Base-by-base conservation (phyloP, 2,888 invertebrate genomes). In the Eupithecia dodoneata region DNA sequence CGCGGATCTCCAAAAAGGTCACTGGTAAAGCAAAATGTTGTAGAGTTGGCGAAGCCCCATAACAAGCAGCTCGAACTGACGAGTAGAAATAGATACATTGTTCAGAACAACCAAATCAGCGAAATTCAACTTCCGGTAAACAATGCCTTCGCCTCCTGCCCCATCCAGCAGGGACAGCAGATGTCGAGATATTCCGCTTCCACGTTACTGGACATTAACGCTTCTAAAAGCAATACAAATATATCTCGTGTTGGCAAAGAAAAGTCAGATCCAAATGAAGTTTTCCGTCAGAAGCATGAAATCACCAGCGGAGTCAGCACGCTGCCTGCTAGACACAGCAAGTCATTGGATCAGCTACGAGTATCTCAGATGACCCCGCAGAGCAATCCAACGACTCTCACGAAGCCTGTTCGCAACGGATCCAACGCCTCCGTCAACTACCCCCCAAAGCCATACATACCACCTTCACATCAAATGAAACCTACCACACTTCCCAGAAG, bases 261-360 rank as follows among this genome's bases (percentile, higher is more conserved):
- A n/a, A 90, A 89, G 83, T 83, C 83, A 52, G 89, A 93, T 81
- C 84, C 85, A 42, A 91, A 89, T 77, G 92, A 93, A 86, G 88
- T 87, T 3, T 89, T 92, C 76, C 89, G 87, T 63, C 92, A 92
- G 80, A 93, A 93, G 86, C 92, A 91, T 83, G 92, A 92, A 89
- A 91, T 94, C 63, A 91, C 90, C 13, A 94, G 93, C 79, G 95
- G 95, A 52, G 93, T 95, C 12, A 96, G 94, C 67, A 96, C 96
- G 0, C 87, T 97, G 69, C 97, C 97, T 1, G 96, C 97, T 0
- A 95, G 97, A 76, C 98, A 98, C 86, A 98, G 98, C 89, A 98
- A 97, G 88, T 98, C 98, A 2, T 90, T 98, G 81, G 98, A 98
- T 90, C 97, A 98, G 84, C 90, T 98, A 71, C 96, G 97, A 83